Percentiles rank a stretch among this genome's conserved stretches.
Evolutionary conservation across 2,797 vertebrate species (phyloP).

Genomic region (Cottoperca gobio): DNA sequence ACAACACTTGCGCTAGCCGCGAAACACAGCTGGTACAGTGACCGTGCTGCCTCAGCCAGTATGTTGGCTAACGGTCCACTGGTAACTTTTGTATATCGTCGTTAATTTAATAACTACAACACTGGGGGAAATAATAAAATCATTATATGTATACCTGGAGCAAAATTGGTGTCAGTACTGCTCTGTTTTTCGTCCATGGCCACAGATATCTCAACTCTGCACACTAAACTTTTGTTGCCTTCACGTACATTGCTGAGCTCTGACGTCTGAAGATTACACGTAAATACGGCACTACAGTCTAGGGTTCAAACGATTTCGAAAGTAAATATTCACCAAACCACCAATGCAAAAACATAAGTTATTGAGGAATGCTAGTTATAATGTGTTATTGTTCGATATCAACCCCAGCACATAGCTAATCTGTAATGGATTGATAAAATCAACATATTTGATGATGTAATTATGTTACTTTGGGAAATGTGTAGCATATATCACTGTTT

Average conservation of each 20-base stretch:
- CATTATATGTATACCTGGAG: conserved; percentile 60
- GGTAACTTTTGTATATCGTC: not conserved
- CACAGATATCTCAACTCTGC: conserved; percentile 40
- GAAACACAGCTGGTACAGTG: conserved; percentile 31
- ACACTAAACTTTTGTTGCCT: conserved; percentile 66
- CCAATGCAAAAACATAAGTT: not conserved
- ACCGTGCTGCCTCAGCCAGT: not conserved
- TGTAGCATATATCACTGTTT: not conserved
- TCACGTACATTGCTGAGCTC: conserved; percentile 29
- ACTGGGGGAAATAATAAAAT: not conserved
- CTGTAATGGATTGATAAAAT: too few species aligned
- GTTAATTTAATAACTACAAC: not conserved
- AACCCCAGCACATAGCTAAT: rapidly evolving
- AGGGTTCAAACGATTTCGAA: not conserved
- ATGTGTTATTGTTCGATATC: not conserved
- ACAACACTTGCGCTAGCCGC: conserved; percentile 8
- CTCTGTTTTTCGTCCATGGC: conserved; percentile 69
- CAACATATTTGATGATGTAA: not conserved
- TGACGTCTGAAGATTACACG: not conserved
- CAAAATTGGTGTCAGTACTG: conserved; percentile 25
- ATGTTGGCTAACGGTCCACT: not conserved
- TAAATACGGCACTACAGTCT: not conserved
- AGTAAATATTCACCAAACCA: not conserved
- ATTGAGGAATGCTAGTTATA: not conserved
- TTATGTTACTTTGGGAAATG: not conserved